Conservation (phyloP, 2,113 vertebrate genomes). For the Megaptera novaeangliae region DNA sequence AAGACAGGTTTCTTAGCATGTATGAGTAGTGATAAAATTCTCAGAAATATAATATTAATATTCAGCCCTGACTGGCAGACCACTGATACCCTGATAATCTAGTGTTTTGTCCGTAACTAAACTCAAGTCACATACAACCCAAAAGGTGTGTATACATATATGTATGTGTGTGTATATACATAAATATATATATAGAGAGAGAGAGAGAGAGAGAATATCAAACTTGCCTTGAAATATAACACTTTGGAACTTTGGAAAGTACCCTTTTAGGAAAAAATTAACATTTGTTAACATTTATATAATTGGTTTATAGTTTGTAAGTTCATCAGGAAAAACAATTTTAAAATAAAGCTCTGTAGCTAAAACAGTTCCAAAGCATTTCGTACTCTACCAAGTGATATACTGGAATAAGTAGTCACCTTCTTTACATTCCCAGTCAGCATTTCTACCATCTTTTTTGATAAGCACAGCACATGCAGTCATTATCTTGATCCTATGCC, state of each 20-base stretch:
- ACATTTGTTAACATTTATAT: neutral
- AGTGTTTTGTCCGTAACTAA: neutral
- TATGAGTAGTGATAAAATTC: neutral
- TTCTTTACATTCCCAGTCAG: neutral
- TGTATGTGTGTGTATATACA: neutral
- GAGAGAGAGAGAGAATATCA: neutral
- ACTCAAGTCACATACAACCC: neutral
- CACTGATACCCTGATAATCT: neutral
- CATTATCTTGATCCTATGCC: neutral
- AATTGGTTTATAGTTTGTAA: neutral
- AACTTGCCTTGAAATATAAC: neutral
- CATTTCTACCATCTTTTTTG: neutral
- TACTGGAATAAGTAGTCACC: neutral
- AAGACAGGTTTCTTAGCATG: neutral
- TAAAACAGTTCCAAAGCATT: neutral
- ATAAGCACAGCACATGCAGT: neutral
- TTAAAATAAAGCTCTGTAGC: neutral
- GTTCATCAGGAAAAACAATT: neutral
- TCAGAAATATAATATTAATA: neutral
- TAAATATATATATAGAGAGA: rapidly evolving
- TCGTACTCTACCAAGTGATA: neutral
- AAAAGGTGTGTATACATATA: neutral
- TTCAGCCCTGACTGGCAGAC: neutral
- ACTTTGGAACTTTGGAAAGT: neutral
- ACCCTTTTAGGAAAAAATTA: neutral